These are phyloP conservation scores for Rotaria magnacalcarata DNA, from an alignment of 2,888 invertebrate species.

Conservation along the genomic window DNA sequence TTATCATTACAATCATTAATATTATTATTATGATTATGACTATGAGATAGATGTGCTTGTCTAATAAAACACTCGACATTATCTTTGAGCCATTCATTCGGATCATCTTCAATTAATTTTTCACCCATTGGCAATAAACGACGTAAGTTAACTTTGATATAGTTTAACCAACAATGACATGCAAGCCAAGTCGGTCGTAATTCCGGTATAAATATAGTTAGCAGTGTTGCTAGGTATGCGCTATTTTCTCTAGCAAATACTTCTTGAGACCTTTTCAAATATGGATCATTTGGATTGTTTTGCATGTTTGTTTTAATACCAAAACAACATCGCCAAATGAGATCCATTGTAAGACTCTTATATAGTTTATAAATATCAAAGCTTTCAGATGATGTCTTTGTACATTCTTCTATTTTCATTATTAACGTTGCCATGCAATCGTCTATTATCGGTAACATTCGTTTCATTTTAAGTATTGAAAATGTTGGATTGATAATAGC, in stretches of 20 bases:
- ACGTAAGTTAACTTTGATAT: background rate
- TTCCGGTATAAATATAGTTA: background rate
- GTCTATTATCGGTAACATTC: background rate
- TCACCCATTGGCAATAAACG: background rate
- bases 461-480: background rate
- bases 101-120: background rate
- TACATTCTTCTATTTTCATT: background rate
- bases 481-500: background rate
- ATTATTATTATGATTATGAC: background rate
- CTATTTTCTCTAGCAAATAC: background rate
- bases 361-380: slow-evolving; percentile 5
- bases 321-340: background rate
- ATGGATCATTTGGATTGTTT: background rate
- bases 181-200: background rate
- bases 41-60: background rate
- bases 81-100: background rate
- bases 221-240: background rate
- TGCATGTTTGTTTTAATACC: background rate
- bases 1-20: background rate
- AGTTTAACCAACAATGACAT: background rate
- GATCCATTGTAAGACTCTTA: background rate
- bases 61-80: background rate
- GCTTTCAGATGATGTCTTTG: background rate
- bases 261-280: background rate
- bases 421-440: background rate